Conservation (phyloP, 2,113 vertebrate genomes). For the Trichomycterus rosablanca region DNA sequence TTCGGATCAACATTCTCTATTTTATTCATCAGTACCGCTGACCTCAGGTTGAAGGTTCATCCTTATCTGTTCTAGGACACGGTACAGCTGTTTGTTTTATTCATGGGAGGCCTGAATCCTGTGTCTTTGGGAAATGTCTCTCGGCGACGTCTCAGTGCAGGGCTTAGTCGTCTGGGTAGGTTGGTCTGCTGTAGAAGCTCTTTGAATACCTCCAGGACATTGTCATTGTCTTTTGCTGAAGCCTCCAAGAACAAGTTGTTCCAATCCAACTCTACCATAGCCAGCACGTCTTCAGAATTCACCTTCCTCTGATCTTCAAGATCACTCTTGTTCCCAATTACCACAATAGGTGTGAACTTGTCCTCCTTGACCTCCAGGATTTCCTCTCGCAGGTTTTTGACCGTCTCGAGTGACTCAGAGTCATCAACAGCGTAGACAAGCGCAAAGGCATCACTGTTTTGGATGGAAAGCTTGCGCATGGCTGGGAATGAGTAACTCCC, state of each 20-base stretch:
- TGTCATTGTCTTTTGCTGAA: conserved; percentile 81
- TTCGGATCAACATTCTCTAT: no score
- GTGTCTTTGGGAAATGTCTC: conserved; percentile 81
- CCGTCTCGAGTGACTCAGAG: conserved; percentile 76
- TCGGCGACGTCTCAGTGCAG: conserved; percentile 73
- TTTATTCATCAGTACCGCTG: no score
- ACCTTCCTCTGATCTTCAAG: conserved; percentile 63
- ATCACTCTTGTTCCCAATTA: conserved; percentile 86
- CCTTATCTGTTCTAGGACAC: conserved; percentile 68
- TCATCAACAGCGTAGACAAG: conserved; percentile 83
- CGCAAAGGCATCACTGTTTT: conserved; percentile 82
- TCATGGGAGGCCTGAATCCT: conserved; percentile 78
- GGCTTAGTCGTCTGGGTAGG: conserved; percentile 80
- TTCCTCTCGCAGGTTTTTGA: conserved; percentile 82
- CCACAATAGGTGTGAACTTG: conserved; percentile 80
- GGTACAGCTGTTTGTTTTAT: conserved; percentile 88
- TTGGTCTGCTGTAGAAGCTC: conserved; percentile 81
- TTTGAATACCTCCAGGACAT: conserved; percentile 82
- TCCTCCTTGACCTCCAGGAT: conserved; percentile 87
- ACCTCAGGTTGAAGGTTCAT: not conserved
- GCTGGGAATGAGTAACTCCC: conserved; percentile 90
- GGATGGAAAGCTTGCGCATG: conserved; percentile 88
- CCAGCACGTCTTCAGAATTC: conserved; percentile 67
- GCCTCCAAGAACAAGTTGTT: conserved; percentile 81
- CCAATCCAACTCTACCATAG: conserved; percentile 84